Evolutionary conservation across 1,140 invertebrate genomes (phyloP), one percentile per base, ranked within the genome.

Genomic region (Euura saliciscinereae): DNA sequence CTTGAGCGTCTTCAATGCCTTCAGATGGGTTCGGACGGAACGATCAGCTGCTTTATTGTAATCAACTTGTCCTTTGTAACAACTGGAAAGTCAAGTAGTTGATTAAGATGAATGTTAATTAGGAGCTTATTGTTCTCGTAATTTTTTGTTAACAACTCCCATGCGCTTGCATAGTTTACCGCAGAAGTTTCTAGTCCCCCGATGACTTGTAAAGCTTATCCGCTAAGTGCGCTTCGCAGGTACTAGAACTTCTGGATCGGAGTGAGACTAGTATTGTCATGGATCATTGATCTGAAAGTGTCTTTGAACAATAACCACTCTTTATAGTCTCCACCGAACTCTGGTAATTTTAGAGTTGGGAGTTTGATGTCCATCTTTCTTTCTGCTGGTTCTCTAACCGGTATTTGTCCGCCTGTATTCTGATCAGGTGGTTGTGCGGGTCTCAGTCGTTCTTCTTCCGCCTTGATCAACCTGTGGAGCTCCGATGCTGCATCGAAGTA

Each of bases 351-450:
- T 28, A 76, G 72, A 11, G 44, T 45, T 42, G 77, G 76, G 45
- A 78, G 46, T 68, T 74, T 73, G 10, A 68, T 51, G 59, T 13
- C 6, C 46, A 7, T 7, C 46, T 51, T 8, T 7, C 46, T 51
- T 51, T 11, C 46, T 1, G 28, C 28, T 28, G 28, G 66, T 13
- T 71, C 7, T 71, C 46, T n/a, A 0, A 45, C 70, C 44, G 70
- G 7, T 4, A 6, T 43, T 71, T 28, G 10, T 71, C 59, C 59
- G 59, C 65, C 28, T 28, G 28, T 28, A 28, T 28, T 28, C 28
- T 28, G 28, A 28, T 78, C 43, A 81, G 45, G 46, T 77, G 46
- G 72, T 77, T 79, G 69, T 85, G 81, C 51, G 81, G 77, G 67
- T 78, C 83, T 4, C 82, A 74, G 28, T 73, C 44, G 46, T 77